phyloP scores from a whole-genome alignment of 2,113 vertebrate species.

The Neodontobutis hainanensis region DNA sequence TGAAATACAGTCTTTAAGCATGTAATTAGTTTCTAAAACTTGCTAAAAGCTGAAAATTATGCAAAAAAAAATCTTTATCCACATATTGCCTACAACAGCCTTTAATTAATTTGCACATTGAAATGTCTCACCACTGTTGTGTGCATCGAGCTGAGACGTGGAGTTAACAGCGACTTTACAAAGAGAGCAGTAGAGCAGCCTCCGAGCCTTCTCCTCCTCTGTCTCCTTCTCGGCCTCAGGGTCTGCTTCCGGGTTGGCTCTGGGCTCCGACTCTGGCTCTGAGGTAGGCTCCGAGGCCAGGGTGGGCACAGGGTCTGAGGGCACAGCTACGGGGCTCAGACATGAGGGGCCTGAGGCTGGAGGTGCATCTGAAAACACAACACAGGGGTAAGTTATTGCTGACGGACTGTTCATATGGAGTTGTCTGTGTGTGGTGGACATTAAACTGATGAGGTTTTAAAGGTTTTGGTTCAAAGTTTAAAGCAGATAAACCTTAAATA shows the following conservation, averaged over 20 bases:
- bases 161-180: conserved; percentile 99
- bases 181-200: conserved; percentile 97
- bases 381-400: background rate
- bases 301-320: conserved; percentile 66
- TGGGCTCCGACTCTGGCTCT: conserved; percentile 46
- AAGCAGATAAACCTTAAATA: too few relatives aligned
- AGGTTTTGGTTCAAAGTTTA: too few relatives aligned
- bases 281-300: conserved; percentile 76
- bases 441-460: too few relatives aligned
- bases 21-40: too few relatives aligned
- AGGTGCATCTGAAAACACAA: background rate
- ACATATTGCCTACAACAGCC: too few relatives aligned
- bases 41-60: too few relatives aligned
- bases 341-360: conserved; percentile 69
- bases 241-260: conserved; percentile 40
- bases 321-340: conserved; percentile 56
- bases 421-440: too few relatives aligned
- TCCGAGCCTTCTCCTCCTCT: conserved; percentile 93
- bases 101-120: too few relatives aligned
- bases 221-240: conserved; percentile 82
- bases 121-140: conserved; percentile 90
- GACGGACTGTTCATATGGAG: too few relatives aligned
- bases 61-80: too few relatives aligned
- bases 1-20: too few relatives aligned
- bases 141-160: conserved; percentile 95